Evolutionary conservation across 1,140 invertebrate genomes (phyloP).

Genomic region (Zaprionus camerounensis): DNA sequence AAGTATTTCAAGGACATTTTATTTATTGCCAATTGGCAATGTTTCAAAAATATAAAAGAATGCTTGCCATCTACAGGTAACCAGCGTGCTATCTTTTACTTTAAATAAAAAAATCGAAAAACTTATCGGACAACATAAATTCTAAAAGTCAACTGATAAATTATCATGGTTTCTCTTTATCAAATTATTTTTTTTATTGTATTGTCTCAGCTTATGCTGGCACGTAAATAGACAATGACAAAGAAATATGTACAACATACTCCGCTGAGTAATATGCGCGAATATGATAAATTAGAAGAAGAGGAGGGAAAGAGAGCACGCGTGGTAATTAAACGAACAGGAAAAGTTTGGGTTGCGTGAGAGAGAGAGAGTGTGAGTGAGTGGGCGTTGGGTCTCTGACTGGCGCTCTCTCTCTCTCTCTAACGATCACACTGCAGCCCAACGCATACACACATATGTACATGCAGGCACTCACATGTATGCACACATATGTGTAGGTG

Average conservation of each 20-base stretch:
- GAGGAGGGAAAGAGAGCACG: slow-evolving; percentile 26
- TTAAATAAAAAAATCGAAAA: slow-evolving; percentile 25
- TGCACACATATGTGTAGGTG: not conserved
- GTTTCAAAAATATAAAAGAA: slow-evolving; percentile 50
- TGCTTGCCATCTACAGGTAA: slow-evolving; percentile 51
- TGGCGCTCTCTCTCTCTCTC: slow-evolving; percentile 7
- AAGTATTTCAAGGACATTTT: slow-evolving; percentile 75
- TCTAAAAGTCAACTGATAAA: slow-evolving; percentile 33
- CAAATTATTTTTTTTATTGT: slow-evolving; percentile 21
- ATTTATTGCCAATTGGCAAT: slow-evolving; percentile 59
- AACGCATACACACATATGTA: not conserved
- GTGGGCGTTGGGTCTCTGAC: slow-evolving; percentile 45
- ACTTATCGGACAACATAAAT: slow-evolving; percentile 62
- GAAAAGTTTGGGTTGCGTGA: slow-evolving; percentile 36
- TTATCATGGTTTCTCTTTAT: slow-evolving; percentile 27
- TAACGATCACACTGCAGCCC: slow-evolving; percentile 36
- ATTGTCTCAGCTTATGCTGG: slow-evolving; percentile 18
- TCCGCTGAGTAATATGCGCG: slow-evolving; percentile 62
- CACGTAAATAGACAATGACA: slow-evolving; percentile 58
- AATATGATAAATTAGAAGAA: slow-evolving; percentile 45
- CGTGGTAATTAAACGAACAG: slow-evolving; percentile 65
- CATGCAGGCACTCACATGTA: slow-evolving; percentile 1
- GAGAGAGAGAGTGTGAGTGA: slow-evolving; percentile 17
- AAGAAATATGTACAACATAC: slow-evolving; percentile 24
- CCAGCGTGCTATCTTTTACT: slow-evolving; percentile 35